phyloP scores from a whole-genome alignment of 2,888 invertebrate genomes.

The Lumbricus terrestris region DNA sequence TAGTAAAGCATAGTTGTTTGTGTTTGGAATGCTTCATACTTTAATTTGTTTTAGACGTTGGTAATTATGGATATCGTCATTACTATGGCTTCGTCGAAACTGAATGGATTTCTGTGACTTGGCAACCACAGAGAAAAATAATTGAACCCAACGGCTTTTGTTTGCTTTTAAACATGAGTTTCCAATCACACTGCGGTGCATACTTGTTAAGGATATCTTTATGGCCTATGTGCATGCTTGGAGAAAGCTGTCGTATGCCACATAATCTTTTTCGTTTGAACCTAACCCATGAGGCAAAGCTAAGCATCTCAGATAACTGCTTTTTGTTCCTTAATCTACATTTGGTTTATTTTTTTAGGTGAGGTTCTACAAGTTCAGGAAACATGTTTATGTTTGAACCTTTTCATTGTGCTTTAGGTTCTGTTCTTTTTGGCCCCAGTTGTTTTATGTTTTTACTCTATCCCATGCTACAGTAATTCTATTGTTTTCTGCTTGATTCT shows the following conservation, averaged over 20 bases:
- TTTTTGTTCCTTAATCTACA: not conserved
- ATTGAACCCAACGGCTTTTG: not conserved
- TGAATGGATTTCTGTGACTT: not conserved
- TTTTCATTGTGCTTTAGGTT: not conserved
- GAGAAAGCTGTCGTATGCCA: not conserved
- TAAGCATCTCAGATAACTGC: not conserved
- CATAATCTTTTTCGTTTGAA: not conserved
- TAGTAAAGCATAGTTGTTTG: no score
- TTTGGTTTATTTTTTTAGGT: not conserved
- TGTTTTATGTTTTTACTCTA: not conserved
- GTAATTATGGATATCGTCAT: not conserved
- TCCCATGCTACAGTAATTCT: not conserved
- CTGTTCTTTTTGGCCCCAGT: not conserved
- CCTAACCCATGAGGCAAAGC: not conserved
- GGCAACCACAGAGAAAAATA: not conserved
- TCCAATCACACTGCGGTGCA: not conserved
- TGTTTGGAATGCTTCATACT: no score
- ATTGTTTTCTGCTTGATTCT: not conserved
- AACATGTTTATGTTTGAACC: not conserved
- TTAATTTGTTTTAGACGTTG: not conserved
- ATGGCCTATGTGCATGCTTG: not conserved
- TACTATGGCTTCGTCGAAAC: not conserved
- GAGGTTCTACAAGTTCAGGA: not conserved
- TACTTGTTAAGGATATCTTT: not conserved
- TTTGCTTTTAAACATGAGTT: not conserved